Evolutionary conservation across 1,140 invertebrate species (phyloP).

Genomic region (Dendroctonus valens): DNA sequence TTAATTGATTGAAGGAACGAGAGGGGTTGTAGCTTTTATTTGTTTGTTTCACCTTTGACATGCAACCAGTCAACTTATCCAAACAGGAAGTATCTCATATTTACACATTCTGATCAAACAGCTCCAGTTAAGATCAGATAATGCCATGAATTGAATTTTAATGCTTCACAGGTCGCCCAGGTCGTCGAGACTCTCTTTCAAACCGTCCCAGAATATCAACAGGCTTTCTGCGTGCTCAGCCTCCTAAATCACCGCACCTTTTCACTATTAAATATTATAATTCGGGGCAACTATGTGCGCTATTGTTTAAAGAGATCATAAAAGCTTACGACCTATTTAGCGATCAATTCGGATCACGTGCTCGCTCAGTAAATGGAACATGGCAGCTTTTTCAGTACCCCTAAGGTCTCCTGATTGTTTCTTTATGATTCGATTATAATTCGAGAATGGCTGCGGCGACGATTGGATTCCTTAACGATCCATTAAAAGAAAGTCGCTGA

Average conservation of each 20-base stretch:
- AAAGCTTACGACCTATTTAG: conserved; percentile 40
- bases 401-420: neutral
- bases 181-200: conserved; percentile 22
- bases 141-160: conserved; percentile 26
- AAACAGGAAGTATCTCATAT: conserved; percentile 16
- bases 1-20: neutral
- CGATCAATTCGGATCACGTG: conserved; percentile 32
- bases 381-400: conserved; percentile 3
- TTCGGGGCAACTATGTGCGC: conserved; percentile 36
- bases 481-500: neutral
- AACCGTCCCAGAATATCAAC: conserved; percentile 34
- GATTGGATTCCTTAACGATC: conserved; percentile 2
- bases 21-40: no score
- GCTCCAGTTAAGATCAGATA: conserved; percentile 28
- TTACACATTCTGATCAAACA: conserved; percentile 32
- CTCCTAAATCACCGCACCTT: conserved; percentile 33
- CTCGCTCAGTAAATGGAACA: conserved; percentile 21
- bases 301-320: conserved; percentile 38
- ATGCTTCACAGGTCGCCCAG: conserved; percentile 21
- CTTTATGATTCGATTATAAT: conserved; percentile 11
- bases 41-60: neutral
- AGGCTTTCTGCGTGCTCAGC: conserved; percentile 35
- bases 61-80: conserved; percentile 21
- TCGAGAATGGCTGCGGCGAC: neutral
- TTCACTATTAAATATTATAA: conserved; percentile 40